These are phyloP conservation scores for Myotis yumanensis DNA, from an alignment of 2,113 vertebrate genomes.

Conservation along the genomic window DNA sequence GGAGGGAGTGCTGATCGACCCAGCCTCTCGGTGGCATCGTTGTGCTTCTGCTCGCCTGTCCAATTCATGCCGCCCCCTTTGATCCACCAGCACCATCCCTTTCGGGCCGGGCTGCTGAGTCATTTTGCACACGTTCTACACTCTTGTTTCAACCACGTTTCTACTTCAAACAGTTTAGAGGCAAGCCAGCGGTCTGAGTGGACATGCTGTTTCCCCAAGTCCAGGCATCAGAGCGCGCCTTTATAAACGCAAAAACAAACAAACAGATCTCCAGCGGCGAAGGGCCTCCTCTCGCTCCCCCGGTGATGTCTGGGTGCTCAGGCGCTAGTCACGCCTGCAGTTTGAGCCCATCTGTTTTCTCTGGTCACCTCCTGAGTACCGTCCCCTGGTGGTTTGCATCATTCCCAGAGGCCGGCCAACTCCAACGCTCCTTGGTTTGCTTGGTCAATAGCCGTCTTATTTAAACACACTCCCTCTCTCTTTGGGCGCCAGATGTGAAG, in stretches of 20 bases:
- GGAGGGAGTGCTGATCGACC: neutral
- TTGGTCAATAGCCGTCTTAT: constrained; percentile 71
- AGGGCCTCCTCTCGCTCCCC: neutral
- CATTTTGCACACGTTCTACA: neutral
- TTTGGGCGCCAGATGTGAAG: constrained; percentile 71
- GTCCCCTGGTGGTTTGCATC: constrained; percentile 68
- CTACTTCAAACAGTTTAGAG: neutral
- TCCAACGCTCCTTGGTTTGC: constrained; percentile 17
- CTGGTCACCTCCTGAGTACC: constrained; percentile 40
- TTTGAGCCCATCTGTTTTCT: constrained; percentile 67
- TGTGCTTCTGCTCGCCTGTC: neutral
- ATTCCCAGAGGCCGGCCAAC: constrained; percentile 61
- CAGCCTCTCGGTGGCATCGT: neutral
- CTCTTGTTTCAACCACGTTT: neutral
- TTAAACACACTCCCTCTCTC: constrained; percentile 64
- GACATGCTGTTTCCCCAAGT: constrained; percentile 2
- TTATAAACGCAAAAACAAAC: constrained; percentile 41
- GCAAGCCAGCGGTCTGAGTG: constrained; percentile 6
- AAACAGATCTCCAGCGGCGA: neutral
- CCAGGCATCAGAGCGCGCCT: constrained; percentile 12
- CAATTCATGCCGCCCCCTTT: neutral
- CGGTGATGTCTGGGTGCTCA: neutral
- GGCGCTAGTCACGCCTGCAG: constrained; percentile 44
- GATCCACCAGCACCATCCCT: neutral
- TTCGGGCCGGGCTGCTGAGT: neutral